These are phyloP conservation scores for Macquaria australasica DNA, from an alignment of 2,113 vertebrate genomes.

Conservation along the genomic window DNA sequence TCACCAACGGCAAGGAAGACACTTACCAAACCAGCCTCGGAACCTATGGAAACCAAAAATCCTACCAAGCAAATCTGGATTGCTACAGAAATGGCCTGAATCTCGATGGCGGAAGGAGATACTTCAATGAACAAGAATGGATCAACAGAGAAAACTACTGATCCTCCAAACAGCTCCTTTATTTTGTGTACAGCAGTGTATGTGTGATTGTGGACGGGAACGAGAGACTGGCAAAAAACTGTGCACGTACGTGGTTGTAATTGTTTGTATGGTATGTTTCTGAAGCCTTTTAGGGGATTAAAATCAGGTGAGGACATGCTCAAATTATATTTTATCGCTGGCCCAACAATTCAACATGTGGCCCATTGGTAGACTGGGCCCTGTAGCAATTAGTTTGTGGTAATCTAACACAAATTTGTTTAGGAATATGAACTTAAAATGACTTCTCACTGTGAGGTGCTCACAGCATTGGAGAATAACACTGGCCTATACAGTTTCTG, in stretches of 20 bases:
- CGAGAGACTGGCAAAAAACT: slow-evolving; percentile 1
- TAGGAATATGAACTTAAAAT: background rate
- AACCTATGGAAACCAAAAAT: slow-evolving; percentile 65
- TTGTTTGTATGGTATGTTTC: background rate
- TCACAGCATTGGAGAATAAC: background rate
- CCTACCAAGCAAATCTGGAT: slow-evolving; percentile 75
- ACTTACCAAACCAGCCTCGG: slow-evolving; percentile 72
- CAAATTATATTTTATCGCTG: background rate
- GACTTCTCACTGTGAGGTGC: no score
- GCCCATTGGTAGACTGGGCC: background rate
- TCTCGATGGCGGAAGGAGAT: slow-evolving; percentile 59
- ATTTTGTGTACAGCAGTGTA: background rate
- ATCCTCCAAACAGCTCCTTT: slow-evolving; percentile 13
- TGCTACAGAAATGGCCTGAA: slow-evolving; percentile 70
- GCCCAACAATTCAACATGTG: background rate
- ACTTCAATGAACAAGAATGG: slow-evolving; percentile 78
- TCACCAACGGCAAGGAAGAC: slow-evolving; percentile 71
- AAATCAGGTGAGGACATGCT: background rate
- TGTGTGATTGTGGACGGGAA: background rate
- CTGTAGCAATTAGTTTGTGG: background rate
- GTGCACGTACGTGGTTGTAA: background rate
- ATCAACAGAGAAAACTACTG: slow-evolving; percentile 76
- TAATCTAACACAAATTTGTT: background rate
- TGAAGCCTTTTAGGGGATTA: background rate
- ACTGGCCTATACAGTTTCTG: background rate